Percentiles rank a stretch among this genome's conserved stretches.
Conservation (phyloP, 2,888 invertebrate genomes). For the Stenurella melanura region DNA sequence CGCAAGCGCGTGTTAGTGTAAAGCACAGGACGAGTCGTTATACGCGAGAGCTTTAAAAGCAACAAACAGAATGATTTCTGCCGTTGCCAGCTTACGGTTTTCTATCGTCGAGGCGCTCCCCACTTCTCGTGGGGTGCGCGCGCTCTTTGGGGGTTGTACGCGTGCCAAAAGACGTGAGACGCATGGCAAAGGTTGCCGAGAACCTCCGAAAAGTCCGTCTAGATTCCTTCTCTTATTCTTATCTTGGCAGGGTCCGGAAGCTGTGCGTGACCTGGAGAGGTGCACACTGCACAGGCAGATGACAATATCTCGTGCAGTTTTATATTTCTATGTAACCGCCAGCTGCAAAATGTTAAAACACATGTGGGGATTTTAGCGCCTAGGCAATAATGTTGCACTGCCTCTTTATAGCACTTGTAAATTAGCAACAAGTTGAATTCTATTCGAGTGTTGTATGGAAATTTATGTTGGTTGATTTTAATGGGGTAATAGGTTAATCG, state of each 20-base stretch:
- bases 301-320: slow-evolving; percentile 36
- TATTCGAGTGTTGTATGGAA: slow-evolving; percentile 16
- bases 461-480: slow-evolving; percentile 21
- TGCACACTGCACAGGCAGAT: background rate
- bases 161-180: slow-evolving; percentile 72
- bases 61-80: slow-evolving; percentile 76
- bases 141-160: slow-evolving; percentile 70
- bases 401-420: slow-evolving; percentile 52
- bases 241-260: slow-evolving; percentile 56
- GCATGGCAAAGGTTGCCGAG: slow-evolving; percentile 71
- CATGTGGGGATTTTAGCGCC: slow-evolving; percentile 50
- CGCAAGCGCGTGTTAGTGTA: slow-evolving; percentile 45
- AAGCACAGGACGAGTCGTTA: slow-evolving; percentile 33
- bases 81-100: slow-evolving; percentile 66
- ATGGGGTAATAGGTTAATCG: background rate
- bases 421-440: slow-evolving; percentile 48
- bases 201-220: slow-evolving; percentile 64
- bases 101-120: slow-evolving; percentile 66
- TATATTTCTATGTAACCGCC: slow-evolving; percentile 40
- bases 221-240: slow-evolving; percentile 48
- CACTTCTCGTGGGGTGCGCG: slow-evolving; percentile 68
- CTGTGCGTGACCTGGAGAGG: slow-evolving; percentile 44
- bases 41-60: slow-evolving; percentile 68
- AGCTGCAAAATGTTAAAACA: slow-evolving; percentile 51
- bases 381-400: slow-evolving; percentile 50